phyloP scores from a whole-genome alignment of 1,140 invertebrate genomes.

The Drusus annulatus region DNA sequence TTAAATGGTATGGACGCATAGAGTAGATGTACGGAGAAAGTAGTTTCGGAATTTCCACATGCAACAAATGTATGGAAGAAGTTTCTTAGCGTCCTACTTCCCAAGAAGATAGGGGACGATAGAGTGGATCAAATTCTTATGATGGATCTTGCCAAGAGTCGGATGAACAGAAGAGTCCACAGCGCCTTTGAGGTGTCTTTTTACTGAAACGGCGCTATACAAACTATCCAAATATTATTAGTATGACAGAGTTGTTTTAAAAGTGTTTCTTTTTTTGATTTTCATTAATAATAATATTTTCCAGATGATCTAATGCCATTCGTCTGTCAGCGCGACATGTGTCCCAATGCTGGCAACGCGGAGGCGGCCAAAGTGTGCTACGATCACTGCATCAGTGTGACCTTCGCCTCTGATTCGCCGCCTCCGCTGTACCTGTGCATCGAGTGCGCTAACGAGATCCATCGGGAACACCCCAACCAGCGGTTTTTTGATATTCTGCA shows the following conservation, averaged over 20 bases:
- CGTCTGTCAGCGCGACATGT: constrained; percentile 88
- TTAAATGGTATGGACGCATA: too few species aligned
- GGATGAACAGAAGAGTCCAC: too few species aligned
- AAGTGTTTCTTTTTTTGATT: not conserved
- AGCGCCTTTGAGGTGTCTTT: too few species aligned
- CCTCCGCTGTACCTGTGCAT: constrained; percentile 97
- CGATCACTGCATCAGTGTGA: constrained; percentile 89
- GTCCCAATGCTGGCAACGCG: constrained; percentile 85
- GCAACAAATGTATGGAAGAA: too few species aligned
- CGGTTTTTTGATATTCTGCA: constrained; percentile 93
- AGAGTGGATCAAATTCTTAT: too few species aligned
- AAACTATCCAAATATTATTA: too few species aligned
- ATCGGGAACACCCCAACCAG: constrained; percentile 85
- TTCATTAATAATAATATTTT: too few species aligned
- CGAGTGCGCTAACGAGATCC: constrained; percentile 95
- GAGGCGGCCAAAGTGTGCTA: constrained; percentile 94
- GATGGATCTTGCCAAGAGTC: not conserved
- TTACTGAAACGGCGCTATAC: too few species aligned
- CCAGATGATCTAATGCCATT: constrained; percentile 82
- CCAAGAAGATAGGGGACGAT: too few species aligned
- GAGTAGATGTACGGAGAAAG: too few species aligned
- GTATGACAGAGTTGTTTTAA: not conserved
- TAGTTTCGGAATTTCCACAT: too few species aligned
- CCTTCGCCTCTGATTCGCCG: constrained; percentile 86
- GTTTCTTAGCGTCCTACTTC: too few species aligned